Percentiles rank a stretch among this genome's conserved stretches.
These are phyloP conservation scores for Helicolenus hilgendorfi DNA, from an alignment of 2,797 vertebrate genomes.

Conservation along the genomic window DNA sequence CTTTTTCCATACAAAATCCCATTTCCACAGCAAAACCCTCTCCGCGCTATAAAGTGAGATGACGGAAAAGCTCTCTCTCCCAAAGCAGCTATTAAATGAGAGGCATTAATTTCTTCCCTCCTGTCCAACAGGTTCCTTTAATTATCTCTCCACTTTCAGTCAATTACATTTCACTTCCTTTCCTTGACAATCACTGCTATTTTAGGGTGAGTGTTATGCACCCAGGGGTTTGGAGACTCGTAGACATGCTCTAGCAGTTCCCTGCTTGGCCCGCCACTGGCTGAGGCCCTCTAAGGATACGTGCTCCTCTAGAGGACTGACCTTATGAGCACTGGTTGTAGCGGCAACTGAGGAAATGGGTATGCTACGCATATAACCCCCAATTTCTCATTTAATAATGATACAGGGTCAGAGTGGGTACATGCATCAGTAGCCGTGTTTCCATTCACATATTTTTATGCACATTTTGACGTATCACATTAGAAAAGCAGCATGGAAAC, in stretches of 20 bases:
- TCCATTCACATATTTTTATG: not conserved
- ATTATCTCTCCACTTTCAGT: slow-evolving; percentile 92
- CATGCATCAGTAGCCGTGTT: slow-evolving; percentile 8
- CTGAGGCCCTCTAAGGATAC: slow-evolving; percentile 52
- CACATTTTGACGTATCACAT: not conserved
- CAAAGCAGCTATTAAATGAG: slow-evolving; percentile 89
- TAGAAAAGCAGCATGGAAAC: not conserved
- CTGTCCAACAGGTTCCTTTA: slow-evolving; percentile 91
- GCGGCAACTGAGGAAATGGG: slow-evolving; percentile 30
- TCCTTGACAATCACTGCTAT: slow-evolving; percentile 91
- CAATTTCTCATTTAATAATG: slow-evolving; percentile 17
- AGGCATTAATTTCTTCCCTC: slow-evolving; percentile 88
- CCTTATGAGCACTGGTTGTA: slow-evolving; percentile 36
- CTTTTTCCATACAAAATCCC: slow-evolving; percentile 69
- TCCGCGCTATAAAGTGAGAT: slow-evolving; percentile 68
- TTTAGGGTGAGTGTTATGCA: slow-evolving; percentile 88
- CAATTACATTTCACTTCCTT: slow-evolving; percentile 92
- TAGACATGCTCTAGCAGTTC: slow-evolving; percentile 76
- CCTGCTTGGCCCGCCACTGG: slow-evolving; percentile 40
- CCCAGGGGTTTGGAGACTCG: slow-evolving; percentile 79
- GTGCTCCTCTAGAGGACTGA: slow-evolving; percentile 50
- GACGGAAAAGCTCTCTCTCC: slow-evolving; percentile 78
- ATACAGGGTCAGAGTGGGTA: slow-evolving; percentile 8
- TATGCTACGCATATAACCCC: slow-evolving; percentile 12
- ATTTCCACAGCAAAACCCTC: slow-evolving; percentile 80